Conservation (phyloP, 1,140 invertebrate genomes). For the Penaeus japonicus region DNA sequence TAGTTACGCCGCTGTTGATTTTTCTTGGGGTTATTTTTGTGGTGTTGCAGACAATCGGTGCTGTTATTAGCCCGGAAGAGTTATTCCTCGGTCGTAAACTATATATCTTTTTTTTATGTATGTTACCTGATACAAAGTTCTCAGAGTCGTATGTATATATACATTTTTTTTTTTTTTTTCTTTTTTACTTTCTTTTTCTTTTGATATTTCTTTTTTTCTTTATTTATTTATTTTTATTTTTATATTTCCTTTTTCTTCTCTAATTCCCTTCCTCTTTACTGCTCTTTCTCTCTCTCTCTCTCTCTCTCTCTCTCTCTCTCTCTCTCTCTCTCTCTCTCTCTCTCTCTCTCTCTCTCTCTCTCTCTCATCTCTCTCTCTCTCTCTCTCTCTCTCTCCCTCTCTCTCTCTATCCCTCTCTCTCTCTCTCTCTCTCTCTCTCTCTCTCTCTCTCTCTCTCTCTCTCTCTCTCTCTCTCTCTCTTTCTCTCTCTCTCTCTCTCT, state of each 20-base stretch:
- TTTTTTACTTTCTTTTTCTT: neutral
- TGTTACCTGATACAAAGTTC: too few species aligned
- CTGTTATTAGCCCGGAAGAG: too few species aligned
- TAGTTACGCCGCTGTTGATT: too few species aligned
- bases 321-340: neutral
- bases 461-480: neutral
- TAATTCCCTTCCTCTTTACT: neutral
- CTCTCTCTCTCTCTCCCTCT: neutral
- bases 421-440: neutral
- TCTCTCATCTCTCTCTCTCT: neutral
- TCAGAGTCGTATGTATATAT: too few species aligned
- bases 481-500: neutral
- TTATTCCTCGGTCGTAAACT: too few species aligned
- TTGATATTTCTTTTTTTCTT: neutral
- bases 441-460: slow-evolving; percentile 6
- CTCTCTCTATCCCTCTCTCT: slow-evolving; percentile 15
- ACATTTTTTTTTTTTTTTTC: neutral
- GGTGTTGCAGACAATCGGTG: too few species aligned
- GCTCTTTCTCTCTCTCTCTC: neutral
- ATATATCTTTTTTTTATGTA: too few species aligned
- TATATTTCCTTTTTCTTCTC: neutral
- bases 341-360: neutral
- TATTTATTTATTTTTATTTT: neutral
- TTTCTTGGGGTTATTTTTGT: too few species aligned
- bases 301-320: neutral